These are phyloP conservation scores for Cryptotis parvus DNA, from an alignment of 2,113 vertebrate species.

Conservation along the genomic window DNA sequence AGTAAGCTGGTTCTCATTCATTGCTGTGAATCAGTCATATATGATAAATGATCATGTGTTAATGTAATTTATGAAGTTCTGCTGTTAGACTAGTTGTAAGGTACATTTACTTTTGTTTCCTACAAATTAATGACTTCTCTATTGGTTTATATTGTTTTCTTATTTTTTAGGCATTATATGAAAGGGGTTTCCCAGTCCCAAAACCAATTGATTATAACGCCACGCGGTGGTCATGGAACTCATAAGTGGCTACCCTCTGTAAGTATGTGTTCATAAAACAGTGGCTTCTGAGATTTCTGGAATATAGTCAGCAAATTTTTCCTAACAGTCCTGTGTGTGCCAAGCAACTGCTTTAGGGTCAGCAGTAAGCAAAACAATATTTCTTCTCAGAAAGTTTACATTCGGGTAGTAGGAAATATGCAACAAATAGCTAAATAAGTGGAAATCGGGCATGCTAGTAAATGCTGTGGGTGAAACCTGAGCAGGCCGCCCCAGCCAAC, in stretches of 20 bases:
- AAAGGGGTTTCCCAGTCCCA: conserved; percentile 96
- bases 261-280: conserved; percentile 83
- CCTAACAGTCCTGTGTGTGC: background rate
- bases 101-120: conserved; percentile 32
- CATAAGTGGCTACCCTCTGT: conserved; percentile 96
- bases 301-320: background rate
- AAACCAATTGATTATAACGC: conserved; percentile 97
- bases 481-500: background rate
- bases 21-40: background rate
- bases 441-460: background rate
- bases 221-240: conserved; percentile 98
- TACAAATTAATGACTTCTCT: conserved; percentile 1
- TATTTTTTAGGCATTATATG: conserved; percentile 91
- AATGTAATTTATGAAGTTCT: conserved; percentile 40
- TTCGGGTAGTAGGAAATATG: conserved; percentile 37
- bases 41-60: background rate
- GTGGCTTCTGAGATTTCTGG: background rate
- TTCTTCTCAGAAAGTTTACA: background rate
- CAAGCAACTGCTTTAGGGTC: background rate
- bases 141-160: conserved; percentile 14
- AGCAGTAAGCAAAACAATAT: conserved; percentile 4
- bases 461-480: conserved; percentile 18
- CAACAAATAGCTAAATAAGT: conserved; percentile 37
- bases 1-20: conserved; percentile 13
- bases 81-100: background rate